Evolutionary conservation across 2,797 vertebrate species (phyloP).

Genomic region (Chiroxiphia lanceolata): DNA sequence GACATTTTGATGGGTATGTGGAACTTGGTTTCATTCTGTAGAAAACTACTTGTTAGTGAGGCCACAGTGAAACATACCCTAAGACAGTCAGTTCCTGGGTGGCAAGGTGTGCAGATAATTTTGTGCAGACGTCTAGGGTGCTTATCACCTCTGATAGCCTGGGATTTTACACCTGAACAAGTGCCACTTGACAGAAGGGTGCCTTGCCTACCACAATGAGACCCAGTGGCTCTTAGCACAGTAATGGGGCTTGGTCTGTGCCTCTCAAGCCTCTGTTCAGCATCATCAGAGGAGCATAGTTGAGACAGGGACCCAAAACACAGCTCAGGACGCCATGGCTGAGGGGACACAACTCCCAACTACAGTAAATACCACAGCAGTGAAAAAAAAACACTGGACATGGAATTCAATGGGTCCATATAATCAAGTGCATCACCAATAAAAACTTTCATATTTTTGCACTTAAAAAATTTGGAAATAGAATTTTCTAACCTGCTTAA

Average conservation of each 20-base stretch:
- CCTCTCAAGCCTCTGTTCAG: not conserved
- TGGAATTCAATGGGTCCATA: not conserved
- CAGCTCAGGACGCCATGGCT: not conserved
- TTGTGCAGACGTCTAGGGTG: not conserved
- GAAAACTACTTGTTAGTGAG: not conserved
- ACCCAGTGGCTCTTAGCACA: not conserved
- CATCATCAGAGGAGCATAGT: not conserved
- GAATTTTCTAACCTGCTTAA: not conserved
- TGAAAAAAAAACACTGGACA: not conserved
- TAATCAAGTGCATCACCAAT: not conserved
- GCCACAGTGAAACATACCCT: not conserved
- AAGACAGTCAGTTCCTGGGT: not conserved
- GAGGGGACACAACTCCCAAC: not conserved
- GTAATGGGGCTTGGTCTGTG: not conserved
- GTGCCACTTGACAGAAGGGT: not conserved
- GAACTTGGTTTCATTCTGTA: not conserved
- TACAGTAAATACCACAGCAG: not conserved
- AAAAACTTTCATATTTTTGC: not conserved
- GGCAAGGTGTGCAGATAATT: not conserved
- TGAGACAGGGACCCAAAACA: not conserved
- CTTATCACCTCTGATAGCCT: not conserved
- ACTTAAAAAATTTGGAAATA: not conserved
- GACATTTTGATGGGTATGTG: not conserved
- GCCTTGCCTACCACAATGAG: not conserved
- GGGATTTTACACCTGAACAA: not conserved